phyloP scores from a whole-genome alignment of 2,888 invertebrate species.

The Entomobrya multifasciata region DNA sequence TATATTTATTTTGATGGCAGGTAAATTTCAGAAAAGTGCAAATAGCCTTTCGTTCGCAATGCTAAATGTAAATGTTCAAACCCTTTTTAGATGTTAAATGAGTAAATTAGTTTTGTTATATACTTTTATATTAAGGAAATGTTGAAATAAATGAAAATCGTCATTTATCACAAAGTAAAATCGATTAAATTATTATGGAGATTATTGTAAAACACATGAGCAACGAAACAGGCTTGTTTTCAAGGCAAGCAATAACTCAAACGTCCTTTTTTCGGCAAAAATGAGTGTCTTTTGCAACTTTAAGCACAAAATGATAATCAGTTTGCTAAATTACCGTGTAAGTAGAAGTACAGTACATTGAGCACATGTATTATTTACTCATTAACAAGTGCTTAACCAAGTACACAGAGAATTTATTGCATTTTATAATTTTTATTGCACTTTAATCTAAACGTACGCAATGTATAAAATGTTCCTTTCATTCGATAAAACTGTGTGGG shows the following conservation, averaged over 20 bases:
- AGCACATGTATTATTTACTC: neutral
- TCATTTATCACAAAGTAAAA: constrained; percentile 53
- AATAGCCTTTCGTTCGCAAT: too few relatives aligned
- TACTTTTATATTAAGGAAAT: constrained; percentile 50
- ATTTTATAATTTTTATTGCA: neutral
- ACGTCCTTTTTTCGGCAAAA: constrained; percentile 28
- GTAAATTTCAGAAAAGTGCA: too few relatives aligned
- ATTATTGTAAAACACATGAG: neutral
- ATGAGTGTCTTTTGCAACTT: constrained; percentile 3
- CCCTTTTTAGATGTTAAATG: constrained; percentile 23
- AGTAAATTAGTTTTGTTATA: neutral
- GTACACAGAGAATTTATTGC: neutral
- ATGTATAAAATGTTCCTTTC: constrained; percentile 15
- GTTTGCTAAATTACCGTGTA: constrained; percentile 12
- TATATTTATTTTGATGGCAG: too few relatives aligned
- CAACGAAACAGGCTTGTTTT: constrained; percentile 51
- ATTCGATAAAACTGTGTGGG: constrained; percentile 17
- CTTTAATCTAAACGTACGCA: neutral
- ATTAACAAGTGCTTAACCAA: constrained; percentile 27
- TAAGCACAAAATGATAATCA: constrained; percentile 15
- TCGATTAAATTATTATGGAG: constrained; percentile 11
- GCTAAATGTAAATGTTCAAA: too few relatives aligned
- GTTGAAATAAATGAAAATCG: constrained; percentile 44
- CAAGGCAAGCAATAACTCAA: constrained; percentile 61
- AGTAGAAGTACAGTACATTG: neutral